Evolutionary conservation across 2,113 vertebrate genomes (phyloP), one percentile per base, ranked within the genome.

Genomic region (Hemibagrus wyckioides): DNA sequence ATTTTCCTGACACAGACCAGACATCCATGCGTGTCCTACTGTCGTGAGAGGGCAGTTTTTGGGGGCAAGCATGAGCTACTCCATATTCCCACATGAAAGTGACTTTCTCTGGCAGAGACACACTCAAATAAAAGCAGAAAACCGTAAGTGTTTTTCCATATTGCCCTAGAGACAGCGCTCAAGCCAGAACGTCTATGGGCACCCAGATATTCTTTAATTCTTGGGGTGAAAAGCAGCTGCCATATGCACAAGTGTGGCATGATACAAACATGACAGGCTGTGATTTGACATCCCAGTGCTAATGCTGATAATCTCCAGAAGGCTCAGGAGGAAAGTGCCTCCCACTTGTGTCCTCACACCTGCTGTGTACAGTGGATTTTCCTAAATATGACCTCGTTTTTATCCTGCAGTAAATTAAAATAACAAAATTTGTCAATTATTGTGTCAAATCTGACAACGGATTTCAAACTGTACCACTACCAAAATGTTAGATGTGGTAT

Each of bases 291-390:
- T 28, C 54, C 33, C 6, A 59, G 4, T 36, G 89, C 71, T 92
- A 94, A 95, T 94, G 92, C 93, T 94, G 92, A 94, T 88, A 91
- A 86, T 77, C 89, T 93, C 89, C 91, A 50, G n/a, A 83, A 84
- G 67, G 80, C 59, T 87, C 85, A 90, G 87, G 87, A 84, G 83
- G 84, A 86, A 88, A 84, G 91, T 88, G 88, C 87, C 90, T 89
- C 87, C 86, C 83, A 19, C 65, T 44, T 87, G 63, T 82, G 86
- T 80, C 89, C 88, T 89, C 92, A 90, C 92, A 94, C 94, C 92
- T 93, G 93, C 94, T 91, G 91, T 41, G 90, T 90, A 85, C 17
- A 71, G 48, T 59, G 23, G 81, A 82, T 83, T 85, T 91, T 90
- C 30, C 13, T 50, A 63, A 65, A 67, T 83, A 33, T 67, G n/a